Conservation (phyloP, 2,113 vertebrate species). For the Zosterops borbonicus region DNA sequence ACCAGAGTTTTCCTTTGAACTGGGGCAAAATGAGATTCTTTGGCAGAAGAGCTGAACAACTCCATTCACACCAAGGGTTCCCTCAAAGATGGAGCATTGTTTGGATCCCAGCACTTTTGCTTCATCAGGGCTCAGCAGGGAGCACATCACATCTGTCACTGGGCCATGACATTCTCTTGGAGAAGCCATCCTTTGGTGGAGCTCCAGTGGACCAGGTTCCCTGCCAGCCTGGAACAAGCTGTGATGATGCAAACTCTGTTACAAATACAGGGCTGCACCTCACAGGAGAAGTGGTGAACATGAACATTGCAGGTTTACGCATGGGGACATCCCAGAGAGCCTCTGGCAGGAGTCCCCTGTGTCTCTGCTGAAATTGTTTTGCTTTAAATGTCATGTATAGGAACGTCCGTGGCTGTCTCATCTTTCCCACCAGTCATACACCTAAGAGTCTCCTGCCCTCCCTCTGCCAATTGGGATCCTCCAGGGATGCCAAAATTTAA, state of each 20-base stretch:
- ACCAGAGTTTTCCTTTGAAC: not conserved
- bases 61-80: fast-evolving
- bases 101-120: not conserved
- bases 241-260: fast-evolving
- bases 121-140: not conserved
- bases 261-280: fast-evolving
- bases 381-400: not conserved
- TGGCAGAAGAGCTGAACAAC: not conserved
- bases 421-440: not conserved
- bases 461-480: not conserved
- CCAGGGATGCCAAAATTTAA: not conserved
- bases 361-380: not conserved
- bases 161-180: not conserved
- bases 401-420: too few species aligned
- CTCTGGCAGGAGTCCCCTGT: not conserved
- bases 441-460: not conserved
- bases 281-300: fast-evolving
- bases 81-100: not conserved
- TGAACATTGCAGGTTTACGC: not conserved
- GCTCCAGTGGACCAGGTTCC: not conserved
- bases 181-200: not conserved
- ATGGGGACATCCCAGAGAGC: not conserved
- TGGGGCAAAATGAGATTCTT: not conserved
- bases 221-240: not conserved
- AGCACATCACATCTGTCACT: not conserved